Evolutionary conservation across 2,113 vertebrate genomes (phyloP).

Genomic region (Istiophorus platypterus): DNA sequence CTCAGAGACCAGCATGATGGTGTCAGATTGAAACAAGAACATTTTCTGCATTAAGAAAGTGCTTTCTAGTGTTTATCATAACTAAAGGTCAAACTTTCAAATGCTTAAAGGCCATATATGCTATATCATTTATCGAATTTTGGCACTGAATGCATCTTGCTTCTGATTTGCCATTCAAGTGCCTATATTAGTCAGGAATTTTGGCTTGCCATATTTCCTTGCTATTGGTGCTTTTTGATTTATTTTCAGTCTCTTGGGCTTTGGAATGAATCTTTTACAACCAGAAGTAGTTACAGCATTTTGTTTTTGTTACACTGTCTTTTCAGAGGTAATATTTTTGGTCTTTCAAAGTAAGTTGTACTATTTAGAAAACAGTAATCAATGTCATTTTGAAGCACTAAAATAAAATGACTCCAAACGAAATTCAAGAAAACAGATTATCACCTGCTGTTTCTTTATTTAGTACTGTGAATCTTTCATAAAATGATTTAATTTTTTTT

Average conservation of each 20-base stretch:
- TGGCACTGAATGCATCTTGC: constrained; percentile 14
- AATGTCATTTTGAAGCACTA: constrained; percentile 3
- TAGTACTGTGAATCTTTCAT: background rate
- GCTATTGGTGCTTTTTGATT: background rate
- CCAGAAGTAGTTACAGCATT: background rate
- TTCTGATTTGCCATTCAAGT: background rate
- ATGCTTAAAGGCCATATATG: constrained; percentile 7
- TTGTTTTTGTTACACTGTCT: constrained; percentile 1
- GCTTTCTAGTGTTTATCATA: constrained; percentile 15
- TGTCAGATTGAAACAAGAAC: background rate
- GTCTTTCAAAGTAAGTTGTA: background rate
- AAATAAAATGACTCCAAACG: background rate
- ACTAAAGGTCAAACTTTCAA: constrained; percentile 21
- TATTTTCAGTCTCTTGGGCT: background rate
- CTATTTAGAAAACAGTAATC: constrained; percentile 2
- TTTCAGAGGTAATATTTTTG: background rate
- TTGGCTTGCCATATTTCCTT: constrained; percentile 9
- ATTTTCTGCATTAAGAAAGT: background rate
- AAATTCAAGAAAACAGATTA: background rate
- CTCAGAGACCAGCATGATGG: background rate
- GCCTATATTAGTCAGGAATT: constrained; percentile 5
- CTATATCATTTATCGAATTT: constrained; percentile 14
- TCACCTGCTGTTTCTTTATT: constrained; percentile 6
- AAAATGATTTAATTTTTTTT: background rate
- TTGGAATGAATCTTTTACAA: background rate